These are phyloP conservation scores for Pangasius macronema DNA, from an alignment of 2,797 vertebrate genomes.

Conservation along the genomic window DNA sequence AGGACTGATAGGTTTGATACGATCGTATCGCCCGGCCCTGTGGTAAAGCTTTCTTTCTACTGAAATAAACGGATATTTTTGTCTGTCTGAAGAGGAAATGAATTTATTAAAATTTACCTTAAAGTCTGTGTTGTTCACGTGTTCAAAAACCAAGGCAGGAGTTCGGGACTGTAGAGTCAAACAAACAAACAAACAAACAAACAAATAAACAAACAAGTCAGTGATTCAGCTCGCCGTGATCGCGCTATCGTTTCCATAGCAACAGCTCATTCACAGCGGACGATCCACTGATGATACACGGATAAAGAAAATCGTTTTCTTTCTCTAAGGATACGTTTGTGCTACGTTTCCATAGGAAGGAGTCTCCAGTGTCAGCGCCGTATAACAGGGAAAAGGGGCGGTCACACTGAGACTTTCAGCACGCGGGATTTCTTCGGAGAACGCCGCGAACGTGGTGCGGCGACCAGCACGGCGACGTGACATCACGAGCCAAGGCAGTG, in stretches of 20 bases:
- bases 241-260: neutral
- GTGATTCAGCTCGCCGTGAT: neutral
- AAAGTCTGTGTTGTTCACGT: constrained; percentile 81
- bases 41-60: too few species aligned
- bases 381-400: neutral
- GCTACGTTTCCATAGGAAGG: neutral
- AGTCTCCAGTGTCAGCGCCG: neutral
- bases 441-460: too few species aligned
- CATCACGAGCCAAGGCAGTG: too few species aligned
- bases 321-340: neutral
- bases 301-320: neutral
- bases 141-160: constrained; percentile 78
- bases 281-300: neutral
- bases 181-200: neutral
- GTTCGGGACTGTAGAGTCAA: constrained; percentile 77
- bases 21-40: neutral
- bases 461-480: too few species aligned
- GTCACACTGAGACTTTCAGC: too few species aligned
- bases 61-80: too few species aligned
- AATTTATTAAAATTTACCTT: too few species aligned
- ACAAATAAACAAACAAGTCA: neutral
- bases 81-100: too few species aligned
- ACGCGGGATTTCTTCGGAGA: too few species aligned
- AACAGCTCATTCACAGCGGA: neutral
- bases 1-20: neutral